These are phyloP conservation scores for Heliconius nattereri DNA, from an alignment of 1,140 invertebrate species.

Conservation along the genomic window DNA sequence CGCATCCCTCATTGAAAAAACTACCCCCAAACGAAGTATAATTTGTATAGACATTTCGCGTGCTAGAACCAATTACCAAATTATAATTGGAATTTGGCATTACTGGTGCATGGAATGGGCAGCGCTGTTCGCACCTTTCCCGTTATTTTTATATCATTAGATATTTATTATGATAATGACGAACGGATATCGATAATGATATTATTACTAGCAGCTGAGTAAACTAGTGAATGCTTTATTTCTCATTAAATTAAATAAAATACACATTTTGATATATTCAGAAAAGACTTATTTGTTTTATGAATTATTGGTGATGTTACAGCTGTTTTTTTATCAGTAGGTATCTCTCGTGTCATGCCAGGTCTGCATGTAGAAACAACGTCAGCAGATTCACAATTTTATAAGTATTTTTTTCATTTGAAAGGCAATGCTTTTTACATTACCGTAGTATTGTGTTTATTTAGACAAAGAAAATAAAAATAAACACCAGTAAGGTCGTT, in stretches of 20 bases:
- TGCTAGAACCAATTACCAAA: slow-evolving; percentile 67
- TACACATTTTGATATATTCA: not conserved
- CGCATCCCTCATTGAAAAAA: slow-evolving; percentile 63
- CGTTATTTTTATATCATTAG: slow-evolving; percentile 62
- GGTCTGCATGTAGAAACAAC: not conserved
- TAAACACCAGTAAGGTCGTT: no score
- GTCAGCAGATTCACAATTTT: not conserved
- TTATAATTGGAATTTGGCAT: slow-evolving; percentile 73
- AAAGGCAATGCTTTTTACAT: no score
- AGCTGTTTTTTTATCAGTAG: not conserved
- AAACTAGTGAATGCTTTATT: slow-evolving; percentile 6
- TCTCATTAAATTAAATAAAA: slow-evolving; percentile 13
- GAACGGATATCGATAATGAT: slow-evolving; percentile 9
- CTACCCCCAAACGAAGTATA: slow-evolving; percentile 64
- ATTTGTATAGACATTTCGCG: slow-evolving; percentile 79
- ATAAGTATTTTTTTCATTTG: not conserved
- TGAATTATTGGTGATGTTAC: not conserved
- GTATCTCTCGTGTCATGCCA: not conserved
- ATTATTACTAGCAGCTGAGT: not conserved
- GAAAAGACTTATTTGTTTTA: not conserved
- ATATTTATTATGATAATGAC: slow-evolving; percentile 25
- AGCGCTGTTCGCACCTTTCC: slow-evolving; percentile 65
- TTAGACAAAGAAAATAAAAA: no score
- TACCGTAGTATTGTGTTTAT: no score
- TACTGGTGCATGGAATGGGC: slow-evolving; percentile 66